These are phyloP conservation scores for Manacus vitellinus DNA, from an alignment of 2,113 vertebrate species.

Conservation along the genomic window DNA sequence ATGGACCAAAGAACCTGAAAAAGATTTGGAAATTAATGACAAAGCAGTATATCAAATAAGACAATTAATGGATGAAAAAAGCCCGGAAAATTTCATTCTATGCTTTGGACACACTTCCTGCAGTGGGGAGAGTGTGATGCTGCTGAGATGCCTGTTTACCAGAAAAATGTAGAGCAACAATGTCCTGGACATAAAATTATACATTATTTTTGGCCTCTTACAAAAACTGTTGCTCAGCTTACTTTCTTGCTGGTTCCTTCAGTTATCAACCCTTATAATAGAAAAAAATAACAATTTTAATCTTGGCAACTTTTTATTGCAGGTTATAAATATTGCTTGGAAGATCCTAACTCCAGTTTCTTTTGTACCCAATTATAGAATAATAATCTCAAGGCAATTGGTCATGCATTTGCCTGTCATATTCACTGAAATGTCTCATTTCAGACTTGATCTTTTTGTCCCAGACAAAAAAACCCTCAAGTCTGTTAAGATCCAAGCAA, in stretches of 20 bases:
- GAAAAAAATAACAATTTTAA: background rate
- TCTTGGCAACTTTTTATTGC: background rate
- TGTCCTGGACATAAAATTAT: background rate
- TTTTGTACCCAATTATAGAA: background rate
- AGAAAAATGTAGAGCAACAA: background rate
- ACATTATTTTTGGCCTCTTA: background rate
- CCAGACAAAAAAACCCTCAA: background rate
- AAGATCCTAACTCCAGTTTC: background rate
- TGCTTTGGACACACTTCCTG: background rate
- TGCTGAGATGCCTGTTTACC: background rate
- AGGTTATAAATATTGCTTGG: background rate
- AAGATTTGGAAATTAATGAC: background rate
- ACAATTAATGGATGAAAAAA: background rate
- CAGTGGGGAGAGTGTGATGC: background rate
- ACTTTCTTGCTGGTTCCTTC: background rate
- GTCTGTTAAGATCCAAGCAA: background rate
- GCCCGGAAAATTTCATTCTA: rapidly evolving
- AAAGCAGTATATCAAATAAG: background rate
- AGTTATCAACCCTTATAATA: background rate
- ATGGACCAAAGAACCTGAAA: background rate
- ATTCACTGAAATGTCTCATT: background rate
- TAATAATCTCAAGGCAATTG: background rate
- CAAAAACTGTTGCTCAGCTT: background rate
- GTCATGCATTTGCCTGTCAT: background rate
- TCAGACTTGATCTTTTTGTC: background rate